Evolutionary conservation across 2,113 vertebrate species (phyloP).

Genomic region (Baryphthengus martii): DNA sequence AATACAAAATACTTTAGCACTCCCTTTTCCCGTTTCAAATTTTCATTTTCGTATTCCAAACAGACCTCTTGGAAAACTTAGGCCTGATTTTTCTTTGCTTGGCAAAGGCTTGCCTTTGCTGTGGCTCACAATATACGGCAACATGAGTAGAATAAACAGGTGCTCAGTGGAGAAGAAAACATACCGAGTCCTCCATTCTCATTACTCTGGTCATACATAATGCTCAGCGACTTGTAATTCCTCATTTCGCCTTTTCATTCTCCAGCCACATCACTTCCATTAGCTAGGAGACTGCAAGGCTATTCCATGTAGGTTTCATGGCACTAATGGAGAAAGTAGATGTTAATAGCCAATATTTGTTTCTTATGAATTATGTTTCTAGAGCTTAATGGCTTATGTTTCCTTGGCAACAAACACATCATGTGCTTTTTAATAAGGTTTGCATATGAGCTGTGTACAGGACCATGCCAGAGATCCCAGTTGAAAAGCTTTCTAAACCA

Average conservation of each 20-base stretch:
- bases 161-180: background rate
- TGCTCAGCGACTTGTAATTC: background rate
- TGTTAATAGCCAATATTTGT: slow-evolving; percentile 9
- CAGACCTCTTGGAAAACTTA: background rate
- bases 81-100: background rate
- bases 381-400: slow-evolving; percentile 39
- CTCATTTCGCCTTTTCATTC: background rate
- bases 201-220: background rate
- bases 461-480: background rate
- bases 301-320: background rate
- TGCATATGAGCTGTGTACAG: background rate
- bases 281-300: slow-evolving; percentile 26
- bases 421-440: slow-evolving; percentile 27
- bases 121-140: background rate
- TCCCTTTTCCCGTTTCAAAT: background rate
- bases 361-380: slow-evolving; percentile 19
- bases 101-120: background rate
- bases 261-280: background rate
- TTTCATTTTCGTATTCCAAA: background rate
- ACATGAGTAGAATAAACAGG: background rate
- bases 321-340: slow-evolving; percentile 30
- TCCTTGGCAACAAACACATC: slow-evolving; percentile 44
- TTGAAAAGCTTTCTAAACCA: background rate
- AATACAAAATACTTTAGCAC: background rate
- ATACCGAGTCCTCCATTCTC: background rate